A percentile compares a stretch with the other conserved stretches of the same genome.
Evolutionary conservation across 2,113 vertebrate genomes (phyloP).

Genomic region (Glaucidium brasilianum): DNA sequence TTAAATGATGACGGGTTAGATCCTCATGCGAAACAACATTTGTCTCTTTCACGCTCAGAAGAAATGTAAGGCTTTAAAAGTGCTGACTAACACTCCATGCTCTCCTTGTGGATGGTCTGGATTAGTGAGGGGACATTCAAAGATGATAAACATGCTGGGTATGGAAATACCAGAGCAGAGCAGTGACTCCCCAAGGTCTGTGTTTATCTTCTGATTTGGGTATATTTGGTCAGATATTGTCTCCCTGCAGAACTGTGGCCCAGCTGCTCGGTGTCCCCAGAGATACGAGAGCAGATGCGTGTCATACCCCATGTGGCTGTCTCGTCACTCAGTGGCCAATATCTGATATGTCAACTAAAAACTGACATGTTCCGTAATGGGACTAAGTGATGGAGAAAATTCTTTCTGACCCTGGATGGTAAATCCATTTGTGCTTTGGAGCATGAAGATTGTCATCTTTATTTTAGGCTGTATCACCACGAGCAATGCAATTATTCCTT

Average conservation of each 20-base stretch:
- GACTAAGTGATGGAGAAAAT: neutral
- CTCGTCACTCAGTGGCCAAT: neutral
- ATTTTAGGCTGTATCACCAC: neutral
- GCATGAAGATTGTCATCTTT: neutral
- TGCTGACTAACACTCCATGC: neutral
- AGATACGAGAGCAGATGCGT: neutral
- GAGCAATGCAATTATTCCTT: neutral
- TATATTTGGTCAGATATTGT: neutral
- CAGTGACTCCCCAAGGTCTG: neutral
- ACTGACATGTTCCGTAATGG: neutral
- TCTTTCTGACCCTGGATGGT: neutral
- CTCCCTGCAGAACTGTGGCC: neutral
- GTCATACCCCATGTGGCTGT: neutral
- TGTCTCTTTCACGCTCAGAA: neutral
- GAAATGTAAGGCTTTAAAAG: neutral
- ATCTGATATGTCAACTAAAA: neutral
- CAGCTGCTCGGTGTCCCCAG: neutral
- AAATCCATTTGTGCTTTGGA: neutral
- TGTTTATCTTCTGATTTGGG: neutral
- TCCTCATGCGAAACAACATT: neutral
- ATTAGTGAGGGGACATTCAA: neutral
- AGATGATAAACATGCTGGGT: neutral
- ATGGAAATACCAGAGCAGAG: neutral
- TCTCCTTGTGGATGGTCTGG: neutral
- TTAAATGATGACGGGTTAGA: neutral